Evolutionary conservation across 2,888 invertebrate genomes (phyloP), one percentile per base, ranked within the genome.

Genomic region (Amaurobius ferox): DNA sequence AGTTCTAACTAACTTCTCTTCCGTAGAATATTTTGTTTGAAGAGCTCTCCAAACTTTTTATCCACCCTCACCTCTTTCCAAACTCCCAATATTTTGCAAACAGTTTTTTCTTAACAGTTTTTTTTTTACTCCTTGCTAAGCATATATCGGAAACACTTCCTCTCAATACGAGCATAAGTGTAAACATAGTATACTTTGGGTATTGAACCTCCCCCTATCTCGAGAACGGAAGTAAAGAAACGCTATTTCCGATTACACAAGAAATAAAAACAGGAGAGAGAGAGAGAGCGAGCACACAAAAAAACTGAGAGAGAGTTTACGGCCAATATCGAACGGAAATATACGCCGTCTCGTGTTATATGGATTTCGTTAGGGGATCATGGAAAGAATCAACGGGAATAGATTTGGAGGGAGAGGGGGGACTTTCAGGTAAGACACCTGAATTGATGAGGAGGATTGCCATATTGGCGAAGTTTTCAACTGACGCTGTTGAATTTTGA

Each of bases 281-380:
- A 11, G 44, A 44, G 7, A 44, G 16, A 44, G 2, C 6, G 6
- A 44, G 2, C 2, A 5, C 2, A 6, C 5, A 44, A 44, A 44
- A 44, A 44, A 44, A 44, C n/a, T 11, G 44, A 23, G 55, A 23
- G 55, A 23, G 55, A 55, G 23, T 55, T n/a, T 44, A 13, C 44
- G 19, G 23, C 55, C 55, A 55, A 55, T 23, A 55, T 1, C 23
- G 55, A 55, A 55, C 55, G 55, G 55, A 55, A 55, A 55, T 55
- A 0, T 16, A 3, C 16, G 6, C 1, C 1, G 23, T 55, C 19
- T 13, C n/a, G 2, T 44, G 44, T 44, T n/a, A 16, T 55, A 55
- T 55, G 23, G 1, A 55, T 55, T 55, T 55, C 19, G 16, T n/a
- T 35, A 11, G 11, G 11, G 6, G 35, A 35, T 7, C 5, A 35